These are phyloP conservation scores for Thereva nobilitata DNA, from an alignment of 2,888 invertebrate genomes.

Conservation along the genomic window DNA sequence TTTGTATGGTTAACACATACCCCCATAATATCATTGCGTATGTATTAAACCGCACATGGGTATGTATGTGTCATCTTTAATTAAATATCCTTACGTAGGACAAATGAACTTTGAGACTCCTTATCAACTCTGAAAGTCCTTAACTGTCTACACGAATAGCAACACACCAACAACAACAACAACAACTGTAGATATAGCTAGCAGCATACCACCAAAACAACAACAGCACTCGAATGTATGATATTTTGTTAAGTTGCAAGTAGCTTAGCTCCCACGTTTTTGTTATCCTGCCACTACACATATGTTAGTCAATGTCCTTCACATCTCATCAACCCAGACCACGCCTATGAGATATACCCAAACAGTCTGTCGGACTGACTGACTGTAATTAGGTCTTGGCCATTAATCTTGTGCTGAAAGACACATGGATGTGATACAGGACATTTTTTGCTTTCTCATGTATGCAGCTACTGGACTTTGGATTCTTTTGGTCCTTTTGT, in stretches of 20 bases:
- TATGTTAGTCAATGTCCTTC: not conserved
- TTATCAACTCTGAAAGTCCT: not conserved
- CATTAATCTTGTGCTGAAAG: slow-evolving; percentile 14
- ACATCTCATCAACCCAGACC: not conserved
- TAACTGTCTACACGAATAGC: not conserved
- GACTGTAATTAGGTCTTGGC: slow-evolving; percentile 28
- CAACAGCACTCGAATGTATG: no score
- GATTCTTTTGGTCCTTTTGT: slow-evolving; percentile 11
- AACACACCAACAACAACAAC: no score
- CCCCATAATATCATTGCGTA: no score
- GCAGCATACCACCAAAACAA: no score
- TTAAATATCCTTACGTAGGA: slow-evolving; percentile 26
- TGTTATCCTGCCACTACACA: not conserved
- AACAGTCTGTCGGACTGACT: slow-evolving; percentile 19
- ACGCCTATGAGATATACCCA: slow-evolving; percentile 19
- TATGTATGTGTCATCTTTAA: slow-evolving; percentile 26
- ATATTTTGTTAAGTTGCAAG: no score
- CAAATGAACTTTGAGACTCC: slow-evolving; percentile 25
- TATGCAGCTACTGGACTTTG: not conserved
- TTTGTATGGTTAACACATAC: no score
- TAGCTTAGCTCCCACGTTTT: not conserved
- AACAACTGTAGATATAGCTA: no score
- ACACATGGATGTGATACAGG: slow-evolving; percentile 9
- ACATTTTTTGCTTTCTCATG: slow-evolving; percentile 3
- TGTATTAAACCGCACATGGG: no score